Conservation (phyloP, 1,140 invertebrate species). For the Lasioglossum baleicum region DNA sequence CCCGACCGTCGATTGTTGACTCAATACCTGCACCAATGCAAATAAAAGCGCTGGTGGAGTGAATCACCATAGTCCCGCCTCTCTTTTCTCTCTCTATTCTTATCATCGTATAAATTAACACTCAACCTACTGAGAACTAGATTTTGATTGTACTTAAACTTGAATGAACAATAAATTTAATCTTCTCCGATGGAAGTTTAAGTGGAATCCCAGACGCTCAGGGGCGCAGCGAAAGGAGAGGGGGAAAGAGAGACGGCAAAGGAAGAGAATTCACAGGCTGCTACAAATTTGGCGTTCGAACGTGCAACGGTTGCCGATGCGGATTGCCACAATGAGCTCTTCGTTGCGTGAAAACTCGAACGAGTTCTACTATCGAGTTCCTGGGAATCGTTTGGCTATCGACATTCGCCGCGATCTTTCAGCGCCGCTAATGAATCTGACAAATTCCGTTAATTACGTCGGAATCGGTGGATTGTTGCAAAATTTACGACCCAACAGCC, state of each 20-base stretch:
- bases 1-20: slow-evolving; percentile 43
- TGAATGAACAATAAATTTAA: too few relatives aligned
- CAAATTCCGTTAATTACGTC: too few relatives aligned
- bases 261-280: slow-evolving; percentile 24
- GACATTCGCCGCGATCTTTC: not conserved
- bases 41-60: slow-evolving; percentile 28
- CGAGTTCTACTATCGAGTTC: not conserved
- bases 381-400: not conserved
- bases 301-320: slow-evolving; percentile 29
- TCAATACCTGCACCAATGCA: slow-evolving; percentile 38
- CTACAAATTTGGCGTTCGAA: slow-evolving; percentile 40
- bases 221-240: not conserved
- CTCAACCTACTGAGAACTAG: too few relatives aligned
- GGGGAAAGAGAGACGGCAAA: slow-evolving; percentile 19
- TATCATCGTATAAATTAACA: too few relatives aligned
- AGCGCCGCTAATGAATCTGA: not conserved
- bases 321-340: slow-evolving; percentile 6
- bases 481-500: too few relatives aligned
- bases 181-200: too few relatives aligned
- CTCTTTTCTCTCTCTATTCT: not conserved
- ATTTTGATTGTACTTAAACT: too few relatives aligned
- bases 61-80: not conserved
- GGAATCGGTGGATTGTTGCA: too few relatives aligned
- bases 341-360: not conserved
- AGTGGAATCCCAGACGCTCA: not conserved